Conservation (phyloP, 2,797 vertebrate genomes). For the Micrastur ruficollis region DNA sequence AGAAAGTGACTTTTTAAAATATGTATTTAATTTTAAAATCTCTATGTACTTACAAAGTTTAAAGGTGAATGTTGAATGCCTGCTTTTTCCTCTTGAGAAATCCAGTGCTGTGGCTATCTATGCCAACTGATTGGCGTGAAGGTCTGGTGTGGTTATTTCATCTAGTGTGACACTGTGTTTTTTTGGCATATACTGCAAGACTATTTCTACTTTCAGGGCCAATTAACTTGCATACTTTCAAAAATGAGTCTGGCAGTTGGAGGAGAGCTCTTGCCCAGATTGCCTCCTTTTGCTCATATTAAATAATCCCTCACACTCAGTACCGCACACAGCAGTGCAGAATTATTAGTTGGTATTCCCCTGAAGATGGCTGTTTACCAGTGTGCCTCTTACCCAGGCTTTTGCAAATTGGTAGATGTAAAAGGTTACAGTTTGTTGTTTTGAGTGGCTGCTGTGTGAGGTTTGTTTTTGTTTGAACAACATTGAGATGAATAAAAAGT, state of each 20-base stretch:
- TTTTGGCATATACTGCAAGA: neutral
- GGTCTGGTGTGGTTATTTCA: neutral
- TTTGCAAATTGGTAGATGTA: neutral
- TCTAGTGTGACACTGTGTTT: neutral
- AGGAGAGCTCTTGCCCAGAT: neutral
- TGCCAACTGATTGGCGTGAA: neutral
- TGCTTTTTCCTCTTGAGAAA: neutral
- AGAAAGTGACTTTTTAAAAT: neutral
- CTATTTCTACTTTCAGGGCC: neutral
- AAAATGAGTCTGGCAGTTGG: neutral
- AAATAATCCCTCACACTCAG: neutral
- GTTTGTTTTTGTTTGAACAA: neutral
- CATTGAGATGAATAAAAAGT: neutral
- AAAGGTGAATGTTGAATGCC: neutral
- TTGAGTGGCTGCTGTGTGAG: neutral
- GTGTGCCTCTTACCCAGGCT: neutral
- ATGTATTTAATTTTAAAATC: neutral
- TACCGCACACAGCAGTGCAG: neutral
- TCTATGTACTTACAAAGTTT: neutral
- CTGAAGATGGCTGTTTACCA: neutral
- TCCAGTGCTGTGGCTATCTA: neutral
- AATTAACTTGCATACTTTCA: neutral
- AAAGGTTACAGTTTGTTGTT: neutral
- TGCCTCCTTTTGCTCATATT: neutral
- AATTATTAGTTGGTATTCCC: neutral